Base-by-base conservation (phyloP, 1,140 invertebrate species). In the Neodiprion fabricii region DNA sequence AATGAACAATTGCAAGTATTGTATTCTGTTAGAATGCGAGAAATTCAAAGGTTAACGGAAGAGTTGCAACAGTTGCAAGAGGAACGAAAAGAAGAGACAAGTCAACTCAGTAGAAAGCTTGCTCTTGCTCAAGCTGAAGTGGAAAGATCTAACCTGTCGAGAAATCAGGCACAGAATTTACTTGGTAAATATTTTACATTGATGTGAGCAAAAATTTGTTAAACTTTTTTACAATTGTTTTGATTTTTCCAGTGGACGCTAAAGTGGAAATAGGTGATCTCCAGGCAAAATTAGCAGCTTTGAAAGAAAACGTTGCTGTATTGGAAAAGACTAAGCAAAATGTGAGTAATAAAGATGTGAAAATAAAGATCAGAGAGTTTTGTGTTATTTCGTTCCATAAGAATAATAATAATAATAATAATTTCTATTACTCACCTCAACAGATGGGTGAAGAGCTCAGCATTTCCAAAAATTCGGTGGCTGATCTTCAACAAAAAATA, bases 401-500 rank as follows among this genome's bases (percentile, higher is more conserved):
- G 48, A 12, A 40, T 11, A 67, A 40, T 11, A 67, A 40, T 11
- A 67, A 40, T 11, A 67, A 61, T n/a, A 47, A 23, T 14, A 69
- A 69, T 28, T 14, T 69, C 4, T 69, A 14, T 28, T 73, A 50
- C 71, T 40, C 67, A 69, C 50, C 53, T 74, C 48, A 10, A 21
- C 69, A 86, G 85, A 77, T 83, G 61, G 76, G 73, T 10, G 83
- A 85, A 75, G 85, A 88, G 40, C 75, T 88, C 66, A 78, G 77
- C 50, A 70, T 82, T 7, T 79, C 85, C 1, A 81, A 78, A 72
- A 72, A 79, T 76, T 81, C 82, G 9, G 77, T 85, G 67, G 79
- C 79, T 65, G 85, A 88, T 72, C 74, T 87, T 12, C 82, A 87
- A 75, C 82, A 85, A 48, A 85, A 87, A 79, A 81, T 87, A 66